Base-by-base conservation (phyloP, 2,888 invertebrate genomes). In the Platycnemis pennipes region DNA sequence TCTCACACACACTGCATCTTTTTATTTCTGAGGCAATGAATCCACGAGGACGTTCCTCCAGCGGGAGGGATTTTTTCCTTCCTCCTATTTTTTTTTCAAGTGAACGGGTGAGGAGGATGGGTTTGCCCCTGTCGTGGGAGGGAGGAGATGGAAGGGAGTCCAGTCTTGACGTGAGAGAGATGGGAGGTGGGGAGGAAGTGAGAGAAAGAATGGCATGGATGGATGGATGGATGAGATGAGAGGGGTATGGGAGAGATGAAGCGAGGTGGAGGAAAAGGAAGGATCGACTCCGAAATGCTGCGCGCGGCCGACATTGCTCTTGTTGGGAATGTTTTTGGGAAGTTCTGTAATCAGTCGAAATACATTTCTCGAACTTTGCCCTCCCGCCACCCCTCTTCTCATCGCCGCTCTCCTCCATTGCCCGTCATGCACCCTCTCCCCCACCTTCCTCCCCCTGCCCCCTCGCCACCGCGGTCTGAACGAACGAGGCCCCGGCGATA, bases 331-430 rank as follows among this genome's bases (percentile, higher is more conserved):
- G 91, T 91, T 91, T 91, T 63, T 37, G 91, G 91, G 63, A 91
- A 91, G 63, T 91, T 91, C 91, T 91, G 56, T 91, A 91, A 91
- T 91, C 91, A 91, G 91, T 91, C 91, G 56, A 63, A 63, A 91
- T 63, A 91, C 91, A 91, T 91, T 91, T 91, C 91, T 91, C 91
- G 91, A 91, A 91, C 91, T 91, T 91, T 91, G 91, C 56, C 91
- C 91, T 91, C 63, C 91, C 44, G 16, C 77, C 13, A 19, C 13
- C 87, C 46, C 19, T n/a, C 7, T n/a, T 63, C 19, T 49, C 19
- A 19, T 19, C 49, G 49, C 49, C 19, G 13, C 49, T 1, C 49
- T 16, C n/a, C n/a, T n/a, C 26, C 8, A 22, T 22, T 5, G 63
- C 11, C 56, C 91, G 44, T 69, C 91, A 56, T 63, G n/a, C 87